phyloP scores from a whole-genome alignment of 2,797 vertebrate species.

The Halcyon smyrnensis region DNA sequence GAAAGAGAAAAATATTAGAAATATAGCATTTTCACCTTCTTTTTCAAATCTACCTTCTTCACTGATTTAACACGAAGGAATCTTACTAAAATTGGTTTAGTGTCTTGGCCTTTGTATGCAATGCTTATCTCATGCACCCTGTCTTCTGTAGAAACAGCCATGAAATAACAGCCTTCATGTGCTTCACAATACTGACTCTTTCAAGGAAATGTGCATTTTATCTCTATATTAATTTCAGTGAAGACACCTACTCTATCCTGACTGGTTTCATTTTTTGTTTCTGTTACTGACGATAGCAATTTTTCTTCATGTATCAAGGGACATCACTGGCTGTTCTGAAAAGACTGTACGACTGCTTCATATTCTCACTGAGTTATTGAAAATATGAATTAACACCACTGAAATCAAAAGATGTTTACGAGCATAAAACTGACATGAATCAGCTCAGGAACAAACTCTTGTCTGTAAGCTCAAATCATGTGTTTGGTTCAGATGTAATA shows the following conservation, averaged over 20 bases:
- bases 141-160: not conserved
- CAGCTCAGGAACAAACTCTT: constrained; percentile 24
- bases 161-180: not conserved
- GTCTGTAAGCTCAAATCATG: constrained; percentile 41
- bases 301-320: not conserved
- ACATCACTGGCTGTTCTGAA: not conserved
- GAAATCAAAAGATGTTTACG: constrained; percentile 40
- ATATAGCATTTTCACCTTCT: not conserved
- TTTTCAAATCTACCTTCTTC: not conserved
- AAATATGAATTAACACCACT: constrained; percentile 12
- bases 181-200: not conserved
- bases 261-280: not conserved
- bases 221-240: not conserved
- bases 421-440: constrained; percentile 43
- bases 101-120: not conserved
- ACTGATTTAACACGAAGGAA: not conserved
- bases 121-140: not conserved
- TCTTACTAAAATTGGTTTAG: not conserved
- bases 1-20: not conserved
- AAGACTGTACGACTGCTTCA: not conserved
- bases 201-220: not conserved
- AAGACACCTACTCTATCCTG: not conserved
- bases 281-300: not conserved
- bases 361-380: not conserved
- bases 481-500: constrained; percentile 25